Evolutionary conservation across 2,797 vertebrate genomes (phyloP), one percentile per base, ranked within the genome.

Genomic region (Acanthurus lineatus): DNA sequence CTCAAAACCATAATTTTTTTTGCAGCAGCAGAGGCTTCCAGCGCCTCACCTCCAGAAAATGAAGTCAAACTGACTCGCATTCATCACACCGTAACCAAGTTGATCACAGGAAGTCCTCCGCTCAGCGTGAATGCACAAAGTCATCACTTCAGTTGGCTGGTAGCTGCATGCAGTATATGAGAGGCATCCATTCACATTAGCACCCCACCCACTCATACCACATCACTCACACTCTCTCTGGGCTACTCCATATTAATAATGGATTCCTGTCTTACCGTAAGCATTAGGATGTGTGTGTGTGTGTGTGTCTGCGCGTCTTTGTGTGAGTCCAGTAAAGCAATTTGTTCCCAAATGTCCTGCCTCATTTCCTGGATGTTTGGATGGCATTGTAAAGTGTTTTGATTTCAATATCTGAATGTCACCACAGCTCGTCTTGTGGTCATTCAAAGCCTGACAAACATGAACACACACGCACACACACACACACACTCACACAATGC

Each of bases 141-240:
- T 86, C 89, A 89, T 91, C 86, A 87, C 79, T 92, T 88, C 73
- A 84, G 83, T 62, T 76, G 84, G 84, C 83, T 88, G 76, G 65
- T 81, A 84, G 85, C 84, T 77, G 81, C 70, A 56, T 80, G 81
- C 84, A 80, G 74, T 88, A 83, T 87, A 89, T 89, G 86, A 90
- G 87, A 90, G 76, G 83, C 87, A 93, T 93, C 88, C 83, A 91
- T 92, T 91, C 91, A 89, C 86, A 91, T 92, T 90, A 92, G 83
- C 81, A 84, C 75, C 82, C 71, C 82, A 79, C 86, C 81, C 82
- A 87, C 81, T 89, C 81, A 65, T 19, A 61, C 73, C 84, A 81
- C 91, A 91, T 91, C 91, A 84, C 86, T 93, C 83, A 88, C 65
- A 25, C 28, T 32, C 68, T 76, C 77, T 82, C 85, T 77, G 69